Evolutionary conservation across 2,113 vertebrate genomes (phyloP), one percentile per base, ranked within the genome.

Genomic region (Ariopsis seemanni): DNA sequence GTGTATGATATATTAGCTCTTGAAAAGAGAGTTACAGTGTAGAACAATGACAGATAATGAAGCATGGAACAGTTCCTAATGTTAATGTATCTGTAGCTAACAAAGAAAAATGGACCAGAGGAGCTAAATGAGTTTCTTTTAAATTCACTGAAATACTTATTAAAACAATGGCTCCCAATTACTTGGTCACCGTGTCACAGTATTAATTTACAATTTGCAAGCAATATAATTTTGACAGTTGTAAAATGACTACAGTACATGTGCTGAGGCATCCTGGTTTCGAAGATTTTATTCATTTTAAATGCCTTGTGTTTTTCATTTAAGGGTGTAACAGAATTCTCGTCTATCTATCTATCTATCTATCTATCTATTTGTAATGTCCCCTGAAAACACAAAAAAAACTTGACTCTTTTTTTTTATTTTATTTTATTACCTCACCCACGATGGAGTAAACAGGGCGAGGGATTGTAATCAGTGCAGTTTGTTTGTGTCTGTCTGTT

Each of bases 31-130:
- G 34, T 34, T 17, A 30, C 74, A 53, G 57, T 50, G 25, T 67
- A 27, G 60, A 86, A 53, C 74, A 63, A 62, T 78, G 85, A 55
- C n/a, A 79, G 42, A 80, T 79, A 86, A 79, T 80, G 85, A 79
- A 67, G 85, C 60, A 67, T 80, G 75, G 60, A 79, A 80, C 58
- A 79, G 15, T 86, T 86, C 58, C 85, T 80, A 86, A 86, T 80
- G 75, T 52, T 86, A 86, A 67, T 79, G 57, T 85, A 65, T 85
- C 58, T 67, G n/a, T 30, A 22, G 85, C 74, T 86, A 79, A 86
- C 14, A n/a, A 75, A 77, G 58, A 86, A 65, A 86, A 79, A 34
- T 65, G 60, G 58, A 30, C n/a, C 58, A n/a, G 20, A 50, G n/a
- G 52, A 77, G 42, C 7, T 63, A 78, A 85, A 25, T 7, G 52